phyloP scores from a whole-genome alignment of 2,888 invertebrate species.

The Teinopalpus imperialis region DNA sequence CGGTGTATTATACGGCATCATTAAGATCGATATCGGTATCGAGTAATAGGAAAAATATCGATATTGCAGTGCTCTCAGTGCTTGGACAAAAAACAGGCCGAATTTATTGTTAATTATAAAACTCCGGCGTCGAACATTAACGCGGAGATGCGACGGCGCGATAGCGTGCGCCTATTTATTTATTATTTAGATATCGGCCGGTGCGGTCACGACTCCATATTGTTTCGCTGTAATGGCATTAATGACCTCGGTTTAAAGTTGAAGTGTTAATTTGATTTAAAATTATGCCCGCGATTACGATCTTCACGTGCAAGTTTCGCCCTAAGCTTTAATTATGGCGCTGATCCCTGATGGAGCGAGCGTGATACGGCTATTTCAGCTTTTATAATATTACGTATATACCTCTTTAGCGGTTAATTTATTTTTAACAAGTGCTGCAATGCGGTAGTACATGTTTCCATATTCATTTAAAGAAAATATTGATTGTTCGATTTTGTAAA shows the following conservation, averaged over 20 bases:
- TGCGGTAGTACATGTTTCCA: constrained; percentile 12
- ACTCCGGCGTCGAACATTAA: constrained; percentile 75
- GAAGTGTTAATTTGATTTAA: constrained; percentile 82
- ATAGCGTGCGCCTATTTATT: constrained; percentile 77
- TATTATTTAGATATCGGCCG: constrained; percentile 79
- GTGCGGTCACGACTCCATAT: constrained; percentile 78
- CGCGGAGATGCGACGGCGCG: constrained; percentile 70
- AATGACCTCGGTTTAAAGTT: constrained; percentile 80
- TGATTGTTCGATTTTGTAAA: no score
- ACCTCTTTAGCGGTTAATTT: constrained; percentile 24
- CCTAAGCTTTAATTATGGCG: constrained; percentile 73
- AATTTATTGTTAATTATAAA: constrained; percentile 83
- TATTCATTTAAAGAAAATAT: no score
- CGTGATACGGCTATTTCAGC: constrained; percentile 49
- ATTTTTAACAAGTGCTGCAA: constrained; percentile 25
- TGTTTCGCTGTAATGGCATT: constrained; percentile 78
- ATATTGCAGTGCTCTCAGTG: constrained; percentile 53
- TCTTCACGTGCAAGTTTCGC: constrained; percentile 75
- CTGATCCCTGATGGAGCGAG: constrained; percentile 61
- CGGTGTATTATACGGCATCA: constrained; percentile 44
- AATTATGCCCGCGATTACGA: constrained; percentile 76
- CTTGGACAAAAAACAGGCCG: constrained; percentile 72
- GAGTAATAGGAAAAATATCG: constrained; percentile 65
- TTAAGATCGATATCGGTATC: constrained; percentile 70
- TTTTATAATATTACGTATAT: constrained; percentile 41